A percentile compares a stretch with the other conserved stretches of the same genome.
phyloP scores from a whole-genome alignment of 1,140 invertebrate species.

The Brachionus calyciflorus region DNA sequence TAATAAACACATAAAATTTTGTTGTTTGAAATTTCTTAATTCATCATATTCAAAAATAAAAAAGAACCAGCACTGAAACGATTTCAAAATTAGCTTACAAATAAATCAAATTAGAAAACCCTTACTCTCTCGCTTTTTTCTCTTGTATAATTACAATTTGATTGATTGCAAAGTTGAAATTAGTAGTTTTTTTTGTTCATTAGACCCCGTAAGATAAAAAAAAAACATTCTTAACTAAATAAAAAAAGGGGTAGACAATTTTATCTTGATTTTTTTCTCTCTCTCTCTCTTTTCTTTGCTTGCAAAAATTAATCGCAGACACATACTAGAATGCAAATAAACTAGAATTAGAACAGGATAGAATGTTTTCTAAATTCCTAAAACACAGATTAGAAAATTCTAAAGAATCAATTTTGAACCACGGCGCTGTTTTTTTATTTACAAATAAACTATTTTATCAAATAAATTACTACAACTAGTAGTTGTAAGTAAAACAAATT shows the following conservation, averaged over 20 bases:
- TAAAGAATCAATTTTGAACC: too few relatives aligned
- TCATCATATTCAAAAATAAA: conserved; percentile 20
- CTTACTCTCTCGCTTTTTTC: neutral
- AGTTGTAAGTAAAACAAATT: too few relatives aligned
- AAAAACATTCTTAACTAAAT: neutral
- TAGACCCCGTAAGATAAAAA: neutral
- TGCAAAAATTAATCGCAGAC: too few relatives aligned
- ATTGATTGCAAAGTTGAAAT: conserved; percentile 34
- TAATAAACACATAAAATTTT: neutral
- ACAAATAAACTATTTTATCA: too few relatives aligned
- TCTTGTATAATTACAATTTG: conserved; percentile 17
- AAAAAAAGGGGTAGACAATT: conserved; percentile 2
- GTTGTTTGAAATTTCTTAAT: neutral
- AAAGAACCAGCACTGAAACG: neutral
- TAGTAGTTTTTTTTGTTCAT: too few relatives aligned
- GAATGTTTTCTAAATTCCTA: too few relatives aligned
- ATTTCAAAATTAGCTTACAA: conserved; percentile 16
- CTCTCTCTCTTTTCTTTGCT: too few relatives aligned
- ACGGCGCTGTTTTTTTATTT: too few relatives aligned
- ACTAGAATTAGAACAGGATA: too few relatives aligned
- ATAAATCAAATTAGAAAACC: conserved; percentile 34
- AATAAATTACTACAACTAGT: too few relatives aligned
- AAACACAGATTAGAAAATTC: too few relatives aligned
- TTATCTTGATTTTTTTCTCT: neutral
- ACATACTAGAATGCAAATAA: too few relatives aligned